Evolutionary conservation across 2,888 invertebrate genomes (phyloP), one percentile per base, ranked within the genome.

Genomic region (Baccha elongata): DNA sequence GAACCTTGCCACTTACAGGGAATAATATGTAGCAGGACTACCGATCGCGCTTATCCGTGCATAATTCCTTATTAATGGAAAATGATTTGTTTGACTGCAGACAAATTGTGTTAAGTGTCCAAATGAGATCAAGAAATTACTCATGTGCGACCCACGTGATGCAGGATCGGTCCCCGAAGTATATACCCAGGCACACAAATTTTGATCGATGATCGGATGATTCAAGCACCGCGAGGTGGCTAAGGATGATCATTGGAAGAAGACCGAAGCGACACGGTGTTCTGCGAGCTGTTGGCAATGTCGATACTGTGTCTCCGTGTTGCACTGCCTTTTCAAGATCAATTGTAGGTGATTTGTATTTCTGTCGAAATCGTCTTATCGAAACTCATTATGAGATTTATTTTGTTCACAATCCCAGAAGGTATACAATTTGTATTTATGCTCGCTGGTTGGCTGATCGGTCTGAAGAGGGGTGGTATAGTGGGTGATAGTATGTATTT

Each of bases 321-420:
- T 85, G 74, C 65, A 58, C 26, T 76, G 75, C 71, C 71, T 75
- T 71, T 81, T 76, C 85, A 89, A 89, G 90, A 89, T 89, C 89
- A 89, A 89, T 89, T 90, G 89, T 89, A 89, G 88, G 89, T 90
- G 90, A 90, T 90, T 90, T 90, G 90, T 90, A 89, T 89, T 88
- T 89, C 90, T 90, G 89, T 90, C 90, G 89, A 90, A 90, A 90
- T 90, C 89, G 89, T 90, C 89, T 90, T 90, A 90, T 90, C 89
- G 89, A 90, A 89, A 89, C 89, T 90, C 90, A 90, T 90, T 90
- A 90, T 89, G 89, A 90, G 89, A 90, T 89, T 90, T 90, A 90
- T 90, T 90, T 89, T 89, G 90, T 89, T 89, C 89, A 88, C 89
- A 89, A 89, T 90, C 89, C 89, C 89, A 90, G 89, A 89, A 89